Evolutionary conservation across 2,113 vertebrate genomes (phyloP).

Genomic region (Baryphthengus martii): DNA sequence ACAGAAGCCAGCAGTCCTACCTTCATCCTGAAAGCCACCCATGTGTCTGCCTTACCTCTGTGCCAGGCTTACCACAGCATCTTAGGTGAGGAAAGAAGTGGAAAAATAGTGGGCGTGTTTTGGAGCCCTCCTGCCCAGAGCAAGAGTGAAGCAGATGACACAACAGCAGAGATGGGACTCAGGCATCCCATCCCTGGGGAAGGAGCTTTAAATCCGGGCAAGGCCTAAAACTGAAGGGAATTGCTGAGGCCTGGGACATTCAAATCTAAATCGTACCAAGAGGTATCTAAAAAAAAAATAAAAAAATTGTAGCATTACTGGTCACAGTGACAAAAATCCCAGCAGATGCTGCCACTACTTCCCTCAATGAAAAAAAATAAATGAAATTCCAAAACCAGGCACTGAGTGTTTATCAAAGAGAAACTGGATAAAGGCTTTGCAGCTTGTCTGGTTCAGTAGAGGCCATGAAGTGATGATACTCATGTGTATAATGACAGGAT

Average conservation of each 20-base stretch:
- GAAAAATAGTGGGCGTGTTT: neutral
- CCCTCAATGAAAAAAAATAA: neutral
- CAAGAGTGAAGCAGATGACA: neutral
- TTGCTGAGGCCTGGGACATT: neutral
- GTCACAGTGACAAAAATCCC: neutral
- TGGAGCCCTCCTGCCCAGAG: neutral
- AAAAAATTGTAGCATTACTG: neutral
- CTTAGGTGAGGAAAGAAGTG: neutral
- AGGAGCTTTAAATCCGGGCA: neutral
- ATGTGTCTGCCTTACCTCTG: neutral
- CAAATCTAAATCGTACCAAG: neutral
- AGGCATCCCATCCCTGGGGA: rapidly evolving
- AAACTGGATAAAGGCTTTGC: neutral
- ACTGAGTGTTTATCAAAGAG: neutral
- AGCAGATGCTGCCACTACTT: neutral
- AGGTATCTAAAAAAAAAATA: neutral
- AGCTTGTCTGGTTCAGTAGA: neutral
- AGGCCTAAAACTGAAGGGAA: neutral
- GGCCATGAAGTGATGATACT: neutral
- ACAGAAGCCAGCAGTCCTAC: neutral
- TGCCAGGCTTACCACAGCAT: neutral
- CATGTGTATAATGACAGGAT: neutral
- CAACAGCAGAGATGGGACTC: neutral
- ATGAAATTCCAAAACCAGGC: neutral
- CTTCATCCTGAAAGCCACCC: neutral